Percentiles rank a stretch among this genome's conserved stretches.
Evolutionary conservation across 2,113 vertebrate genomes (phyloP).

Genomic region (Pholis gunnellus): DNA sequence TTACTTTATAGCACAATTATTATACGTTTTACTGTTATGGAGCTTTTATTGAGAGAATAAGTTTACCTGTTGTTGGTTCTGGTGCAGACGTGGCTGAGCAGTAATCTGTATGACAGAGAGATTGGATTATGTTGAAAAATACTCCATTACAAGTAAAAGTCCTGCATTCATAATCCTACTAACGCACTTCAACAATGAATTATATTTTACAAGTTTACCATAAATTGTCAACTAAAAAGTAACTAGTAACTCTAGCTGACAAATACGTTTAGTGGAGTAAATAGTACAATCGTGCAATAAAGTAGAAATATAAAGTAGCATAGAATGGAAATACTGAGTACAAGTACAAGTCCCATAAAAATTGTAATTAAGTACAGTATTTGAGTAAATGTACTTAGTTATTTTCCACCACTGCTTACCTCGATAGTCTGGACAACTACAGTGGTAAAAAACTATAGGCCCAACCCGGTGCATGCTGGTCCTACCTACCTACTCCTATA

Average conservation of each 20-base stretch:
- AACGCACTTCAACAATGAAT: background rate
- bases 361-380: too few species aligned
- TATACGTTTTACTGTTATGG: background rate
- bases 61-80: background rate
- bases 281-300: background rate
- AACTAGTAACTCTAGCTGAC: background rate
- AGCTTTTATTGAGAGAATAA: background rate
- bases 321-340: too few species aligned
- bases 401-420: conserved; percentile 17
- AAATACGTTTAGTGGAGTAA: background rate
- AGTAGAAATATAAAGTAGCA: too few species aligned
- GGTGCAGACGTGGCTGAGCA: background rate
- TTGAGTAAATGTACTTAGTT: too few species aligned
- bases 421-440: conserved; percentile 40
- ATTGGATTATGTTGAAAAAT: background rate
- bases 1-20: background rate
- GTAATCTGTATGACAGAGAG: background rate
- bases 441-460: too few species aligned
- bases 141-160: background rate
- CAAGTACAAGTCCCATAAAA: too few species aligned
- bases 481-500: too few species aligned
- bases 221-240: background rate
- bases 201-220: background rate
- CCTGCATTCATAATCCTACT: background rate
- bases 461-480: too few species aligned